A percentile compares a stretch with the other conserved stretches of the same genome.
Evolutionary conservation across 2,888 invertebrate genomes (phyloP).

Genomic region (Epiblema foenella): DNA sequence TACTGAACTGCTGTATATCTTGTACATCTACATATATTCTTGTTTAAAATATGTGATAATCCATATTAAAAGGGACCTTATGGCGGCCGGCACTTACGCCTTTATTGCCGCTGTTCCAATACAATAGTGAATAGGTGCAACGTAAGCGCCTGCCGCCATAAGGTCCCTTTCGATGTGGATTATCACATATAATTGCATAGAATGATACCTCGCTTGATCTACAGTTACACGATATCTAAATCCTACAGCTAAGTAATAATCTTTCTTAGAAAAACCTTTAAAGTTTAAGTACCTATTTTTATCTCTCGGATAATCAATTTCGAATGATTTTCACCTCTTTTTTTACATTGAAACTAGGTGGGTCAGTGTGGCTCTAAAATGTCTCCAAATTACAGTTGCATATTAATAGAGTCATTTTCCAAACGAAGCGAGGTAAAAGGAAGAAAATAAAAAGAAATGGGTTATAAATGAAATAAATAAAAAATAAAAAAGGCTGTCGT

Average conservation of each 20-base stretch:
- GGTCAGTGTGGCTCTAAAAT: conserved; percentile 41
- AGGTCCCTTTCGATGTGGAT: too few species aligned
- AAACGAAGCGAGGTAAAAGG: conserved; percentile 49
- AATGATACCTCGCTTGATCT: background rate
- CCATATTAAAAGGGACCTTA: too few species aligned
- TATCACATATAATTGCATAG: too few species aligned
- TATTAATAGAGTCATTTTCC: conserved; percentile 78
- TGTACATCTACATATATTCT: too few species aligned
- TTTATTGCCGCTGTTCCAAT: too few species aligned
- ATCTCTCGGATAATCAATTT: conserved; percentile 6
- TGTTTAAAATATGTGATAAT: too few species aligned
- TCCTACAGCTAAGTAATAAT: background rate
- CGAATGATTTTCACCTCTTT: background rate
- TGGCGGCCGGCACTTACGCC: too few species aligned
- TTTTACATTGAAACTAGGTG: conserved; percentile 5
- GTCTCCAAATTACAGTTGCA: conserved; percentile 60
- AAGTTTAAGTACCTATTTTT: background rate
- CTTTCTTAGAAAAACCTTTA: background rate
- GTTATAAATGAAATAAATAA: conserved; percentile 70
- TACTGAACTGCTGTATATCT: too few species aligned
- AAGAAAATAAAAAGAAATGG: conserved; percentile 67
- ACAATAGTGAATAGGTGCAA: too few species aligned
- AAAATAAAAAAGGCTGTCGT: conserved; percentile 66
- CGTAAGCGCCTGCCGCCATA: too few species aligned
- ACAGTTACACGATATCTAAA: too few species aligned